Percentiles rank a stretch among this genome's conserved stretches.
Conservation (phyloP, 2,113 vertebrate species). For the Eidolon helvum region DNA sequence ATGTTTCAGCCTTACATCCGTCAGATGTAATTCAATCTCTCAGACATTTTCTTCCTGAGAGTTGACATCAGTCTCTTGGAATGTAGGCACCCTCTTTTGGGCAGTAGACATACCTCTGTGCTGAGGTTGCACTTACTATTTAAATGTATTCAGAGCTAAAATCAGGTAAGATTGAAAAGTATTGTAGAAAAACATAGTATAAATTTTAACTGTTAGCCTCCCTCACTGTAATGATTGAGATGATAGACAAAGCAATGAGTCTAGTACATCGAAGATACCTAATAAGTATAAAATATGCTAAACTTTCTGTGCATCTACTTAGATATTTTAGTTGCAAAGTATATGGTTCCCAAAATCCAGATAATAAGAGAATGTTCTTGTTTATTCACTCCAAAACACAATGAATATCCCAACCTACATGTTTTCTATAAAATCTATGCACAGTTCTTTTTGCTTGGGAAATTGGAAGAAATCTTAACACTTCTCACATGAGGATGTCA, state of each 20-base stretch:
- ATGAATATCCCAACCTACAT: background rate
- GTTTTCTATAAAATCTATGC: background rate
- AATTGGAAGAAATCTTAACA: background rate
- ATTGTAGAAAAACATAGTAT: slow-evolving; percentile 49
- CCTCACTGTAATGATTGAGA: background rate
- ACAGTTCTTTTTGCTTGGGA: background rate
- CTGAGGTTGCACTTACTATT: background rate
- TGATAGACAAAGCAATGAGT: background rate
- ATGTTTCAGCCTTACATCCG: background rate
- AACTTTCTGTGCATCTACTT: background rate
- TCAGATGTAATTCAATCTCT: background rate
- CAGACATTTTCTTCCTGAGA: slow-evolving; percentile 59
- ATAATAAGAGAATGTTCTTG: background rate
- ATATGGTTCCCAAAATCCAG: background rate
- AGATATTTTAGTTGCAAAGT: background rate
- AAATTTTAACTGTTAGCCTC: background rate
- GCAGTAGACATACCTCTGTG: background rate
- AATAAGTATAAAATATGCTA: background rate
- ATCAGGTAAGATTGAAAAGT: background rate
- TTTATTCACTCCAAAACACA: background rate
- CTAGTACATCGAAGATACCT: background rate
- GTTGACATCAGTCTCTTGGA: slow-evolving; percentile 66
- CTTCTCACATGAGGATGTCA: background rate
- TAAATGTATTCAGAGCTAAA: background rate
- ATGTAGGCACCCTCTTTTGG: slow-evolving; percentile 25